These are phyloP conservation scores for Odontomachus brunneus DNA, from an alignment of 1,140 invertebrate genomes.

Conservation along the genomic window DNA sequence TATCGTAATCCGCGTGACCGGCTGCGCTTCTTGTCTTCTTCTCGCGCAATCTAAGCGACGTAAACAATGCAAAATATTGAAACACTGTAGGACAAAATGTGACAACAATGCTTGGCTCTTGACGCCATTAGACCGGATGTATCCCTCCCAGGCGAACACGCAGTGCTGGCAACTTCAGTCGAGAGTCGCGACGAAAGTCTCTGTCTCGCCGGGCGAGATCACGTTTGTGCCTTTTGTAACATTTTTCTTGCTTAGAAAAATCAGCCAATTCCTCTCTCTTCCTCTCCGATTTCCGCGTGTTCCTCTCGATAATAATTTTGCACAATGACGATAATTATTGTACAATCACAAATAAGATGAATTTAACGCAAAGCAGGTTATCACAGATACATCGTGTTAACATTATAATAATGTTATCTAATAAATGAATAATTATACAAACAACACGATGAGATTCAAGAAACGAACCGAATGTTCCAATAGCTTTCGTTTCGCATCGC, in stretches of 20 bases:
- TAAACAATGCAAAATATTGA: constrained; percentile 85
- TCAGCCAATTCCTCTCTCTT: no score
- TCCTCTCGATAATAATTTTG: no score
- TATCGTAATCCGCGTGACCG: constrained; percentile 45
- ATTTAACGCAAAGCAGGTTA: no score
- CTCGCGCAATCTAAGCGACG: constrained; percentile 70
- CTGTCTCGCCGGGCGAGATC: not conserved
- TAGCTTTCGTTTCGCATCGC: no score
- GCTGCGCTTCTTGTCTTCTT: constrained; percentile 53
- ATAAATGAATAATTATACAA: no score
- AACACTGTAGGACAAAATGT: constrained; percentile 85
- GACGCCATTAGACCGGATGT: constrained; percentile 84
- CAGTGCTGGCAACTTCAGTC: not conserved
- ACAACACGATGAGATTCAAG: no score
- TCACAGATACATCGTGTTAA: no score
- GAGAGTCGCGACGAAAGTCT: not conserved
- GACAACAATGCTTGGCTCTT: constrained; percentile 83
- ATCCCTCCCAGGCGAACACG: constrained; percentile 52
- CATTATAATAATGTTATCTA: no score
- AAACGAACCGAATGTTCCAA: no score
- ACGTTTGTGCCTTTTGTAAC: not conserved
- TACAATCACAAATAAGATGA: no score
- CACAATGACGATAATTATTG: no score
- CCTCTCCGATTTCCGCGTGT: no score
- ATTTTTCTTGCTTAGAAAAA: not conserved